Conservation (phyloP, 1,140 invertebrate species). For the Metaphire vulgaris region DNA sequence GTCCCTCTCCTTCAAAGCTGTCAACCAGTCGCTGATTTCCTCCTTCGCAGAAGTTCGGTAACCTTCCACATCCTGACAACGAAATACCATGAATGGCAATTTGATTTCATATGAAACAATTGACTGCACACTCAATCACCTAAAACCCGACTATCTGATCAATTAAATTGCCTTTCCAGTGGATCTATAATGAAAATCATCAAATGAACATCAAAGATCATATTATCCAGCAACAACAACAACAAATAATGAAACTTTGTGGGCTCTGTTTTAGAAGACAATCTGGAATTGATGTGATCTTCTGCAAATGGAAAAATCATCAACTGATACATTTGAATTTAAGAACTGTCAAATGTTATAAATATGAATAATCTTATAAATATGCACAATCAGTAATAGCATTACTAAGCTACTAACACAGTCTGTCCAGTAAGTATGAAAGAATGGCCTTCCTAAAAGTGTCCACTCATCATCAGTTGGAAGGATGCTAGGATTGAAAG, state of each 20-base stretch:
- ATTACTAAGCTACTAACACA: slow-evolving; percentile 62
- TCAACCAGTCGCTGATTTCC: slow-evolving; percentile 80
- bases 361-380: no score
- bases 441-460: slow-evolving; percentile 74
- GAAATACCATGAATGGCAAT: slow-evolving; percentile 7
- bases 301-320: no score
- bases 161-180: no score
- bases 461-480: slow-evolving; percentile 63
- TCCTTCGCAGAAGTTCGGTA: slow-evolving; percentile 80
- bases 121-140: no score
- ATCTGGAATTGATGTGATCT: no score
- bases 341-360: no score
- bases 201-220: not conserved
- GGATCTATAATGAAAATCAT: not conserved
- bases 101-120: no score
- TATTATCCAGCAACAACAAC: not conserved
- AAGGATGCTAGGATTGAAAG: slow-evolving; percentile 62
- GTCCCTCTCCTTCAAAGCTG: slow-evolving; percentile 64
- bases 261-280: no score
- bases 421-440: slow-evolving; percentile 90
- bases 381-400: no score
- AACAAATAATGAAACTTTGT: not conserved
- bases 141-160: no score
- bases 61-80: slow-evolving; percentile 73
- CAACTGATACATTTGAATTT: no score